phyloP scores from a whole-genome alignment of 2,888 invertebrate species.

The Amorpha juglandis region DNA sequence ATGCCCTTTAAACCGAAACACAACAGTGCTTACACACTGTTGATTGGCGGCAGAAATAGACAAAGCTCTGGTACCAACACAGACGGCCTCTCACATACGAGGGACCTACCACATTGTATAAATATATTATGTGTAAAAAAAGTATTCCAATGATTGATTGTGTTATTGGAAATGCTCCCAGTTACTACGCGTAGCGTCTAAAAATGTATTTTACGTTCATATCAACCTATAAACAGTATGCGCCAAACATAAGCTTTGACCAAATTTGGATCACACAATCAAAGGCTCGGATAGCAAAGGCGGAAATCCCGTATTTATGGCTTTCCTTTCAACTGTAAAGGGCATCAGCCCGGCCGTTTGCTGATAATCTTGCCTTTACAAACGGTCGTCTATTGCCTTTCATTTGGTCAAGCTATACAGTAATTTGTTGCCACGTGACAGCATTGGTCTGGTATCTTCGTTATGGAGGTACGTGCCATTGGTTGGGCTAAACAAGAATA shows the following conservation, averaged over 20 bases:
- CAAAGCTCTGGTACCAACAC: no score
- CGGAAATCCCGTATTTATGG: conserved; percentile 19
- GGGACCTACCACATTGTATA: no score
- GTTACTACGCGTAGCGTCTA: no score
- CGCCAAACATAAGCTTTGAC: background rate
- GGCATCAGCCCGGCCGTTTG: background rate
- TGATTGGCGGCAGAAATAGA: no score
- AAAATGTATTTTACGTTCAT: background rate
- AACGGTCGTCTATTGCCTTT: conserved; percentile 5
- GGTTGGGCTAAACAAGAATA: background rate
- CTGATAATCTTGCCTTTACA: conserved; percentile 14
- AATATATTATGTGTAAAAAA: no score
- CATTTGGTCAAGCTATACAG: conserved; percentile 5
- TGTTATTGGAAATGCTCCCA: background rate
- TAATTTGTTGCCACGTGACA: conserved; percentile 11
- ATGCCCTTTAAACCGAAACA: no score
- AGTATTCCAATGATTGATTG: no score
- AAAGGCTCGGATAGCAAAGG: conserved; percentile 11
- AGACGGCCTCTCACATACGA: no score
- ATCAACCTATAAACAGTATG: background rate
- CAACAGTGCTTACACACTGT: no score
- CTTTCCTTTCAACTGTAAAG: conserved; percentile 13
- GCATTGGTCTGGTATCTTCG: background rate
- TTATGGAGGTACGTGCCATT: background rate
- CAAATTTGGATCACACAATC: background rate